These are phyloP conservation scores for Cnemophilus loriae DNA, from an alignment of 2,113 vertebrate genomes.

Conservation along the genomic window DNA sequence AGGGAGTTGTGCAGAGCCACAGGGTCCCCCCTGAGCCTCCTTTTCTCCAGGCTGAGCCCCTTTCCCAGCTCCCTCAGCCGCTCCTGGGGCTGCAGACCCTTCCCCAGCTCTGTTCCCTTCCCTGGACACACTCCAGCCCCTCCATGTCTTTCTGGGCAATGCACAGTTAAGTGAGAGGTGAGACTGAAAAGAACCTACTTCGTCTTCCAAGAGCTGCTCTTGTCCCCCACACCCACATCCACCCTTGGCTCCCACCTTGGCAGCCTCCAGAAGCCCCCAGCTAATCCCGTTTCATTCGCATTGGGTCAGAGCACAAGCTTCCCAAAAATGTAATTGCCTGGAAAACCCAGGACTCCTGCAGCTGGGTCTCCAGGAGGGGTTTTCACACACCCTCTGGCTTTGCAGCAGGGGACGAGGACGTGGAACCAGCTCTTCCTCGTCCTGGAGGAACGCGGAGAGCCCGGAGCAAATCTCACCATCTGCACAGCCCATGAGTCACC, in stretches of 20 bases:
- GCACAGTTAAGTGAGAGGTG: not conserved
- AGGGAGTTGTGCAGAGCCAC: not conserved
- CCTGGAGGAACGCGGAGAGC: not conserved
- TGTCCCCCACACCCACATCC: not conserved
- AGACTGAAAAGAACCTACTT: not conserved
- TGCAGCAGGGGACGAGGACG: not conserved
- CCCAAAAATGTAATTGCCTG: not conserved
- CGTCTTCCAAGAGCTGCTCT: not conserved
- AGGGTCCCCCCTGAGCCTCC: not conserved
- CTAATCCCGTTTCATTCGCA: not conserved
- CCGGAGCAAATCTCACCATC: conserved; percentile 41
- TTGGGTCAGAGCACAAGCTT: conserved; percentile 19
- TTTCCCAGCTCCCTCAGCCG: not conserved
- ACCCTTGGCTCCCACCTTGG: not conserved
- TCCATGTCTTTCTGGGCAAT: not conserved
- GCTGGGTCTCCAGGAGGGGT: conserved; percentile 49
- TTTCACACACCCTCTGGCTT: conserved; percentile 56
- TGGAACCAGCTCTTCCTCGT: conserved; percentile 7
- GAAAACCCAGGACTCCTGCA: conserved; percentile 23
- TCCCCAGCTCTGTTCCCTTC: fast-evolving
- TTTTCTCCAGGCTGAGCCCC: not conserved
- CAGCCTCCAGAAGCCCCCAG: not conserved
- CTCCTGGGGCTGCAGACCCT: not conserved
- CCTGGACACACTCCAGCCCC: not conserved
- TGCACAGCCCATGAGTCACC: conserved; percentile 61